These are phyloP conservation scores for Chelonus insularis DNA, from an alignment of 1,140 invertebrate genomes.

Conservation along the genomic window DNA sequence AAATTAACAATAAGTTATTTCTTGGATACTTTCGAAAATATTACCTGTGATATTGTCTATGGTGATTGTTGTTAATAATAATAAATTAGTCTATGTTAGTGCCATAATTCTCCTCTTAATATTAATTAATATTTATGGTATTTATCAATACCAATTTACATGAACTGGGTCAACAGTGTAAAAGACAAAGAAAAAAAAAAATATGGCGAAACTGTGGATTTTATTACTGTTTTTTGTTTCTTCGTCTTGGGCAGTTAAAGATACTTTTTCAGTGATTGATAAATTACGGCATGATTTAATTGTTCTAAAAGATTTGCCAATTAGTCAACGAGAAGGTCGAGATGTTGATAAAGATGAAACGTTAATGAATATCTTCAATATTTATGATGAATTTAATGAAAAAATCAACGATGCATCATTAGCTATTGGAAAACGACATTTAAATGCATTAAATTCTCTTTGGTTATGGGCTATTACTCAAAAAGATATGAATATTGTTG, in stretches of 20 bases:
- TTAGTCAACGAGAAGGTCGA: slow-evolving; percentile 20
- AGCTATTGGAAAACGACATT: slow-evolving; percentile 42
- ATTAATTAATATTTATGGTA: not conserved
- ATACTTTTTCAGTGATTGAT: slow-evolving; percentile 27
- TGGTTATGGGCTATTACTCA: slow-evolving; percentile 64
- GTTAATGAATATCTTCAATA: slow-evolving; percentile 56
- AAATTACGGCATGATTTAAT: slow-evolving; percentile 22
- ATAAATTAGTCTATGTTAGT: too few relatives aligned
- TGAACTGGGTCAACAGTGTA: not conserved
- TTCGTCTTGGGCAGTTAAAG: slow-evolving; percentile 15
- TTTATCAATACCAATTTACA: not conserved
- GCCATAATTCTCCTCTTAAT: not conserved
- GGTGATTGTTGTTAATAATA: too few relatives aligned
- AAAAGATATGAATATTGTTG: slow-evolving; percentile 61
- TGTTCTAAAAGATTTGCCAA: slow-evolving; percentile 32
- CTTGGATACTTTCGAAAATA: not conserved
- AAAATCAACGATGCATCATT: slow-evolving; percentile 48
- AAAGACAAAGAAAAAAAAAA: not conserved
- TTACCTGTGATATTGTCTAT: too few relatives aligned
- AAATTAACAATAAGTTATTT: not conserved
- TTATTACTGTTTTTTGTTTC: slow-evolving; percentile 14
- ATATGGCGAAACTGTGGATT: slow-evolving; percentile 23
- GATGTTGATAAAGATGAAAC: slow-evolving; percentile 3
- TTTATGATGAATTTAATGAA: slow-evolving; percentile 62
- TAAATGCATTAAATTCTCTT: slow-evolving; percentile 54